phyloP scores from a whole-genome alignment of 1,140 invertebrate genomes.

The Drosophila lacteicornis region DNA sequence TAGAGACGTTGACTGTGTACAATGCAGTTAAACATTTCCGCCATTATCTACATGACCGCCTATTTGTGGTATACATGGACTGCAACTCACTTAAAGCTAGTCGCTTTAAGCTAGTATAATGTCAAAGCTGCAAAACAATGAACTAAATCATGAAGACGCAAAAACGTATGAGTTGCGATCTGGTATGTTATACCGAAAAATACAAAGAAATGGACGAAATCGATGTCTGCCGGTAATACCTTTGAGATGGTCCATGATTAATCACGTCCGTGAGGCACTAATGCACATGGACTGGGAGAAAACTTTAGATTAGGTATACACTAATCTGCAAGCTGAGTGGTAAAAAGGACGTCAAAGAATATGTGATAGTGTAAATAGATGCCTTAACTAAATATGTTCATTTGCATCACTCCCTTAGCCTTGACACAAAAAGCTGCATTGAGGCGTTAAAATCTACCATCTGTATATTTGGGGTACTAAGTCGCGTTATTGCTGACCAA shows the following conservation, averaged over 20 bases:
- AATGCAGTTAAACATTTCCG: background rate
- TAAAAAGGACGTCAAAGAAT: background rate
- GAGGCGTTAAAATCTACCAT: conserved; percentile 14
- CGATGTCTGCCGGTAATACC: conserved; percentile 23
- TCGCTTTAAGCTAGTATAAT: background rate
- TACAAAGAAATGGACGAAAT: conserved; percentile 9
- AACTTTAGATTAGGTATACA: conserved; percentile 13
- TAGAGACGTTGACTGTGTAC: background rate
- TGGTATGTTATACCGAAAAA: too few species aligned
- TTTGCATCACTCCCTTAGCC: background rate
- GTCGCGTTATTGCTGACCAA: background rate
- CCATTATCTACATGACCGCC: background rate
- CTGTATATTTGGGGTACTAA: background rate
- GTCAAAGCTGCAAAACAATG: background rate
- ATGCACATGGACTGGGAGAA: conserved; percentile 30
- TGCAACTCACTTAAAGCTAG: conserved; percentile 2
- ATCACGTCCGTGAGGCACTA: conserved; percentile 23
- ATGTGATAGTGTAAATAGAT: conserved; percentile 1
- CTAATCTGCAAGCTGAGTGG: conserved; percentile 1
- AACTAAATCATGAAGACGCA: conserved; percentile 2
- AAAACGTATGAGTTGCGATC: background rate
- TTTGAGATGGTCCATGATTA: conserved; percentile 30
- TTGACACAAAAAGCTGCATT: conserved; percentile 1
- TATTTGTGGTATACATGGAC: background rate
- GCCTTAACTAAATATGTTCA: background rate